A percentile compares a stretch with the other conserved stretches of the same genome.
These are phyloP conservation scores for Drosophila erecta DNA, from an alignment of 1,140 invertebrate genomes.

Conservation along the genomic window DNA sequence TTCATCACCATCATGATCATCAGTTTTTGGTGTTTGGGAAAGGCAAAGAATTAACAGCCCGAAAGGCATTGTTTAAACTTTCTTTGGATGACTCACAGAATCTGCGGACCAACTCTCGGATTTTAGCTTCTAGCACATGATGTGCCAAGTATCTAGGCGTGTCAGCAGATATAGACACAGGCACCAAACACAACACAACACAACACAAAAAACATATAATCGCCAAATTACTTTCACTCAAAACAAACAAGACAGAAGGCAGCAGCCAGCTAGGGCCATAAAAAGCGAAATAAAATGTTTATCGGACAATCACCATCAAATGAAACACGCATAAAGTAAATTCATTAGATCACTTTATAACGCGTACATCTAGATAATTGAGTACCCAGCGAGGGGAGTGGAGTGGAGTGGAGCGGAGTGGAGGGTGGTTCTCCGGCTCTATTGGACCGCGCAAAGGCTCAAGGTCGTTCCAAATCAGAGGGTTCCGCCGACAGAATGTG, in stretches of 20 bases:
- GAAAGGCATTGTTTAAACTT: constrained; percentile 58
- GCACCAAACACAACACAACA: constrained; percentile 6
- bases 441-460: constrained; percentile 33
- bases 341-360: constrained; percentile 63
- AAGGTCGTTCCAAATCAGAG: constrained; percentile 75
- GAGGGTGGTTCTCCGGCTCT: constrained; percentile 3
- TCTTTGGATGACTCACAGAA: constrained; percentile 60
- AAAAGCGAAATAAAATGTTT: constrained; percentile 63
- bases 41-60: constrained; percentile 15
- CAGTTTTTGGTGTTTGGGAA: constrained; percentile 9
- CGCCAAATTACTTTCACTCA: constrained; percentile 76
- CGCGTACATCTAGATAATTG: constrained; percentile 55
- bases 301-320: constrained; percentile 58
- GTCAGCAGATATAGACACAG: constrained; percentile 14
- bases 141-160: constrained; percentile 49
- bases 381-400: background rate
- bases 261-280: constrained; percentile 40
- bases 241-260: constrained; percentile 27
- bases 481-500: constrained; percentile 16
- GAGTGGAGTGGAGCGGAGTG: background rate
- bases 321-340: constrained; percentile 57
- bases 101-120: constrained; percentile 25
- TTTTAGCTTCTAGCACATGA: constrained; percentile 54
- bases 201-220: constrained; percentile 22
- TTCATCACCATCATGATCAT: constrained; percentile 15